Evolutionary conservation across 2,113 vertebrate genomes (phyloP).

Genomic region (Seriola rivoliana): DNA sequence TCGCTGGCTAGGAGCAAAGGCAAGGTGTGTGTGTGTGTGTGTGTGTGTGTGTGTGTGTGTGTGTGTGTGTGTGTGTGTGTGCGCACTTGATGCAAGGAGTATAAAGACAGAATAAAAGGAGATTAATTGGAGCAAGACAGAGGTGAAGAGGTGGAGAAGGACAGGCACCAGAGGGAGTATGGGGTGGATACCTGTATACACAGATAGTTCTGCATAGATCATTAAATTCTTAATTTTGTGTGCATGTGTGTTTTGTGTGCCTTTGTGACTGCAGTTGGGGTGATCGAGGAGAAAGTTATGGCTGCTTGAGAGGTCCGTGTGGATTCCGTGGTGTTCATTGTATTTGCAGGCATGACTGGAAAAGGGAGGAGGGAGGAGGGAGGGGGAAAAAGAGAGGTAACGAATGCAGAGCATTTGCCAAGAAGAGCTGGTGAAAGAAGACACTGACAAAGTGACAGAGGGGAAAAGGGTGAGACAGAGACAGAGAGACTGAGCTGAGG

Average conservation of each 20-base stretch:
- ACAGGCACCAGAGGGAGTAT: not conserved
- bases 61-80: no score
- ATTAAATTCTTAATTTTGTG: slow-evolving; percentile 12
- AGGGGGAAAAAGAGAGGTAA: not conserved
- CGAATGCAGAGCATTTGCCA: not conserved
- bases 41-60: not conserved
- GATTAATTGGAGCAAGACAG: not conserved
- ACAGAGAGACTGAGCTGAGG: not conserved
- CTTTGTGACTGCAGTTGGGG: not conserved
- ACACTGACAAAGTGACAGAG: slow-evolving; percentile 36
- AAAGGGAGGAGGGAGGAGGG: not conserved
- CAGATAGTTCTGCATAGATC: not conserved
- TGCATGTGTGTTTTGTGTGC: not conserved
- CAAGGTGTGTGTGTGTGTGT: slow-evolving; percentile 40
- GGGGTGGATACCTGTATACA: slow-evolving; percentile 20
- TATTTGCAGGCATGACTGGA: slow-evolving; percentile 2
- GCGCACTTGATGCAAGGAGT: not conserved
- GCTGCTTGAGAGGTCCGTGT: not conserved
- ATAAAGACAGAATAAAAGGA: slow-evolving; percentile 5
- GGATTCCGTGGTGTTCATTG: not conserved
- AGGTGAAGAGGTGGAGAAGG: not conserved
- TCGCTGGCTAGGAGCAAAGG: slow-evolving; percentile 25
- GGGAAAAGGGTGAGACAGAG: not conserved
- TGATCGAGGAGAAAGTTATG: slow-evolving; percentile 9
- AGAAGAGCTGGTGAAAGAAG: not conserved